Conservation (phyloP, 2,113 vertebrate genomes). For the Microtus montanus region DNA sequence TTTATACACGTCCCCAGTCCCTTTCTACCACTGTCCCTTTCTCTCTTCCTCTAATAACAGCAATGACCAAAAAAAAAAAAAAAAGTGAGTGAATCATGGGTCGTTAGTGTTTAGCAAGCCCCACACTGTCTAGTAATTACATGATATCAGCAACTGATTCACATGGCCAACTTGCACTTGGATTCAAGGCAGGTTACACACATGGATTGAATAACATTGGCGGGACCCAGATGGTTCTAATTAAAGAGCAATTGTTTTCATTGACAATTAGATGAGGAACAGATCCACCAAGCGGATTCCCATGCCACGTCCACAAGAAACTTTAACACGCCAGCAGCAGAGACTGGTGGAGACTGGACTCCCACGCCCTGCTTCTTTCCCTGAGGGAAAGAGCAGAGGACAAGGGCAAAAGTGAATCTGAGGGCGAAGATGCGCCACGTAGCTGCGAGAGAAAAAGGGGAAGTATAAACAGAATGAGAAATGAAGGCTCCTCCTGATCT, state of each 20-base stretch:
- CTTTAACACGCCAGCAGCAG: constrained; percentile 63
- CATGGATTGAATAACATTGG: constrained; percentile 14
- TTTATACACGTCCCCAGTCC: not conserved
- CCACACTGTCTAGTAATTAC: not conserved
- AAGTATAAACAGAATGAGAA: not conserved
- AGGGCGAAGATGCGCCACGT: constrained; percentile 73
- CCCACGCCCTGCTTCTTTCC: not conserved
- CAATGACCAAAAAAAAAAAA: not conserved
- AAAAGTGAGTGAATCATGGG: not conserved
- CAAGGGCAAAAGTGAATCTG: constrained; percentile 71
- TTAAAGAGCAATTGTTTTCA: constrained; percentile 60
- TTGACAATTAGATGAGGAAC: constrained; percentile 65
- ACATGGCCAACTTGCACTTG: not conserved
- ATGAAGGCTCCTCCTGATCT: not conserved
- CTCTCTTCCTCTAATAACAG: not conserved
- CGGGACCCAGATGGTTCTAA: constrained; percentile 58
- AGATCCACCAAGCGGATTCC: constrained; percentile 73
- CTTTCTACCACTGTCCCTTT: not conserved
- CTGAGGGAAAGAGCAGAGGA: constrained; percentile 65
- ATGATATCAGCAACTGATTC: not conserved
- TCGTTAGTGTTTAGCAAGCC: not conserved
- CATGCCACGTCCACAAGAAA: constrained; percentile 67
- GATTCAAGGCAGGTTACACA: constrained; percentile 22
- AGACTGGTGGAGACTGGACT: not conserved
- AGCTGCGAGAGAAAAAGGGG: not conserved